These are phyloP conservation scores for Agapostemon virescens DNA, from an alignment of 2,888 invertebrate genomes.

Conservation along the genomic window DNA sequence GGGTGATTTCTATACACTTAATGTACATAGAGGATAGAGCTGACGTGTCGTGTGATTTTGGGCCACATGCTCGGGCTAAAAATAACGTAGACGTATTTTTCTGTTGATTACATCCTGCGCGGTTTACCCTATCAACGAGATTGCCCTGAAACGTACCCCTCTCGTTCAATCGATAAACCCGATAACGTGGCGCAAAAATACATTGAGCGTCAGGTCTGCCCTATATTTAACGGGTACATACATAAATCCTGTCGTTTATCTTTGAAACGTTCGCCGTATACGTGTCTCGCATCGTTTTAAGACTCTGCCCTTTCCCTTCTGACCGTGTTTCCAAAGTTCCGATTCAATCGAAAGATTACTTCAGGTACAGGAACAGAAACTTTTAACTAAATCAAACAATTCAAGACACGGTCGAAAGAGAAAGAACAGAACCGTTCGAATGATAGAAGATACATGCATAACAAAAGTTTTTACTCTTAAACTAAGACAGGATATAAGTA, in stretches of 20 bases:
- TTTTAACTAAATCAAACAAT: neutral
- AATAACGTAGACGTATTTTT: neutral
- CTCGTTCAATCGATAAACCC: neutral
- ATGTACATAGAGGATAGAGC: conserved; percentile 64
- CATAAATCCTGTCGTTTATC: neutral
- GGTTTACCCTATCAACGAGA: neutral
- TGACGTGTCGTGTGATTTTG: neutral
- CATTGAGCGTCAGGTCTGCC: conserved; percentile 11
- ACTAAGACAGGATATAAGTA: neutral
- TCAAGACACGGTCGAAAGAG: neutral
- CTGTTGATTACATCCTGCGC: neutral
- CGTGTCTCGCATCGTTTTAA: neutral
- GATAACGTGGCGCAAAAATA: neutral
- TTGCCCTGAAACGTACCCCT: neutral
- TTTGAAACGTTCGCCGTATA: neutral
- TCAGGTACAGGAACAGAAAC: neutral
- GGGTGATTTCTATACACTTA: conserved; percentile 71
- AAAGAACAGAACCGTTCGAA: neutral
- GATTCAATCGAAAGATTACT: neutral
- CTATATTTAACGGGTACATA: neutral
- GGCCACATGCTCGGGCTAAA: neutral
- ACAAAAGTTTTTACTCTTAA: neutral
- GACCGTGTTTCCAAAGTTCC: neutral
- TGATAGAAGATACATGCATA: neutral
- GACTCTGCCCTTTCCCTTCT: neutral